Conservation (phyloP, 1,140 invertebrate species). For the Apis florea region DNA sequence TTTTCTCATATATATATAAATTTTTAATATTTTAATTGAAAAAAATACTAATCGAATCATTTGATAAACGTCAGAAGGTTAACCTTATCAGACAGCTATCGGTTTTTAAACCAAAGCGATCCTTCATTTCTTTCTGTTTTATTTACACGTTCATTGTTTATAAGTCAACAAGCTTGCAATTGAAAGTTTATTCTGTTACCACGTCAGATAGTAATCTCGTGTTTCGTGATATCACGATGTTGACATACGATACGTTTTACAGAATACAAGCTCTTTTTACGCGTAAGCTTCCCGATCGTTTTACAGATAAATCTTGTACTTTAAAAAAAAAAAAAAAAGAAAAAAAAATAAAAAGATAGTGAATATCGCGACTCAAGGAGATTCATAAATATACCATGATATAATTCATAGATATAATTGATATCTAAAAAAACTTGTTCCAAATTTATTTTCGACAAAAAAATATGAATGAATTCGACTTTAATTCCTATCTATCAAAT, state of each 20-base stretch:
- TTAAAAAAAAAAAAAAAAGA: not conserved
- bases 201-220: slow-evolving; percentile 31
- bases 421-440: slow-evolving; percentile 1
- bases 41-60: not conserved
- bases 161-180: slow-evolving; percentile 13
- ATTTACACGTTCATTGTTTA: slow-evolving; percentile 35
- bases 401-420: slow-evolving; percentile 1
- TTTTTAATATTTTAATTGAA: not conserved
- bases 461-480: not conserved
- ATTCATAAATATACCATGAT: slow-evolving; percentile 23
- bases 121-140: not conserved
- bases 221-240: slow-evolving; percentile 36
- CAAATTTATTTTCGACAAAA: slow-evolving; percentile 18
- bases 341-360: not conserved
- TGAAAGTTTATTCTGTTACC: slow-evolving; percentile 35
- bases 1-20: not conserved
- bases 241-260: slow-evolving; percentile 29
- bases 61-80: not conserved
- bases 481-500: not conserved
- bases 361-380: slow-evolving; percentile 3
- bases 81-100: slow-evolving; percentile 6
- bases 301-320: slow-evolving; percentile 13
- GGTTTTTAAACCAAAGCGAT: not conserved
- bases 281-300: not conserved
- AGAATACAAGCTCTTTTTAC: not conserved